These are phyloP conservation scores for Eufriesea mexicana DNA, from an alignment of 1,140 invertebrate genomes.

Conservation along the genomic window DNA sequence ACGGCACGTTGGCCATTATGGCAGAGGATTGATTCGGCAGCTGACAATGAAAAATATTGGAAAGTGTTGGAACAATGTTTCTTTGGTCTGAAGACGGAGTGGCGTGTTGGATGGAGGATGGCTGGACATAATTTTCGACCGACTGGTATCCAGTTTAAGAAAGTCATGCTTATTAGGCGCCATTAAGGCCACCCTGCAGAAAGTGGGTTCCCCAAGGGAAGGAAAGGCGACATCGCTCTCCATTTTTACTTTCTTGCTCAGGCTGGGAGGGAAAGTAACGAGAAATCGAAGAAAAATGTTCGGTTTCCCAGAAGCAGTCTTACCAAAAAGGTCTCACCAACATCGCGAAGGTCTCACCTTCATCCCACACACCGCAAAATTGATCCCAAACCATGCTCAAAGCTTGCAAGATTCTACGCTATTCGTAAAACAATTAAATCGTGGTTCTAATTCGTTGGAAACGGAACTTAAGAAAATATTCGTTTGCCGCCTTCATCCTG, in stretches of 20 bases:
- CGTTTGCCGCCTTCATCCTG: too few species aligned
- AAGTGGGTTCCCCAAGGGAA: slow-evolving; percentile 32
- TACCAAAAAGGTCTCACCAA: too few species aligned
- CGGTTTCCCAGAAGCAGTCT: not conserved
- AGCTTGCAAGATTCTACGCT: too few species aligned
- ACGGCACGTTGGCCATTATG: too few species aligned
- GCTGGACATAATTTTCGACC: slow-evolving; percentile 16
- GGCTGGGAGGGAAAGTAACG: slow-evolving; percentile 38
- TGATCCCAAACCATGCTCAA: too few species aligned
- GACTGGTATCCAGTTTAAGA: slow-evolving; percentile 12
- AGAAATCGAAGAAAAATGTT: not conserved
- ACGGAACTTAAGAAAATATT: too few species aligned
- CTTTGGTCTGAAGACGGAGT: not conserved
- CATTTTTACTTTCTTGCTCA: slow-evolving; percentile 37
- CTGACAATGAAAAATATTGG: slow-evolving; percentile 32
- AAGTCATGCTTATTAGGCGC: slow-evolving; percentile 32
- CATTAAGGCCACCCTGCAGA: slow-evolving; percentile 41
- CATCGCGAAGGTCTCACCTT: too few species aligned
- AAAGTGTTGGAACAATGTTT: slow-evolving; percentile 7
- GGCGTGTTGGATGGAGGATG: not conserved
- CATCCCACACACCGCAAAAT: too few species aligned
- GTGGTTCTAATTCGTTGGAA: too few species aligned
- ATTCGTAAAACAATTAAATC: too few species aligned
- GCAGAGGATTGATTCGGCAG: not conserved
- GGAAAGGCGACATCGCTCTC: slow-evolving; percentile 36